Evolutionary conservation across 2,888 invertebrate species (phyloP).

Genomic region (Mycalesis mineus): DNA sequence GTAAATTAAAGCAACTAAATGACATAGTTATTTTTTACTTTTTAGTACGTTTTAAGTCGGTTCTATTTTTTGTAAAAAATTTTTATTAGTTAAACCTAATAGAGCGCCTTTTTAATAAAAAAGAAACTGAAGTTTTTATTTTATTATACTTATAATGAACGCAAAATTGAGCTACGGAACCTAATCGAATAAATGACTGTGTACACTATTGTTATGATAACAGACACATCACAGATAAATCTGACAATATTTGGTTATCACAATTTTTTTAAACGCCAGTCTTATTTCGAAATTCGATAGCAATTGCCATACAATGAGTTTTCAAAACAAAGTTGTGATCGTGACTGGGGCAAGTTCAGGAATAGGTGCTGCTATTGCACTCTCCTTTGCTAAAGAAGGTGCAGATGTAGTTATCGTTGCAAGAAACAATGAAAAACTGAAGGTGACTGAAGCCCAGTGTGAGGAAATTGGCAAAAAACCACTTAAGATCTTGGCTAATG

Average conservation of each 20-base stretch:
- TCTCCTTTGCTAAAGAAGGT: background rate
- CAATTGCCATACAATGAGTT: background rate
- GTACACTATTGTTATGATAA: no score
- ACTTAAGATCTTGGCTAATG: background rate
- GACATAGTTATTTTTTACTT: no score
- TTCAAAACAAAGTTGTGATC: background rate
- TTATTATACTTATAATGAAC: no score
- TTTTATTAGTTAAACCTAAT: no score
- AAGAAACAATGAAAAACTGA: background rate
- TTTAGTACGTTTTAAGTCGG: no score
- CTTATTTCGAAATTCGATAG: background rate
- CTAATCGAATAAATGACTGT: no score
- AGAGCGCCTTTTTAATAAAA: no score
- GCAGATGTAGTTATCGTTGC: background rate
- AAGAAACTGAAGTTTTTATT: no score
- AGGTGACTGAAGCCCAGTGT: background rate
- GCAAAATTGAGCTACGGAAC: no score
- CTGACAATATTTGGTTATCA: background rate
- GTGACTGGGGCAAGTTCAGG: slow-evolving; percentile 4
- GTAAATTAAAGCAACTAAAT: no score
- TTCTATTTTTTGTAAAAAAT: no score
- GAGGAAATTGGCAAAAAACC: background rate
- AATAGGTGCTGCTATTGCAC: slow-evolving; percentile 1
- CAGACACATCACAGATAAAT: background rate
- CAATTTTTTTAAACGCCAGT: background rate